Evolutionary conservation across 2,888 invertebrate genomes (phyloP), one percentile per base, ranked within the genome.

Genomic region (Eretmocerus hayati): DNA sequence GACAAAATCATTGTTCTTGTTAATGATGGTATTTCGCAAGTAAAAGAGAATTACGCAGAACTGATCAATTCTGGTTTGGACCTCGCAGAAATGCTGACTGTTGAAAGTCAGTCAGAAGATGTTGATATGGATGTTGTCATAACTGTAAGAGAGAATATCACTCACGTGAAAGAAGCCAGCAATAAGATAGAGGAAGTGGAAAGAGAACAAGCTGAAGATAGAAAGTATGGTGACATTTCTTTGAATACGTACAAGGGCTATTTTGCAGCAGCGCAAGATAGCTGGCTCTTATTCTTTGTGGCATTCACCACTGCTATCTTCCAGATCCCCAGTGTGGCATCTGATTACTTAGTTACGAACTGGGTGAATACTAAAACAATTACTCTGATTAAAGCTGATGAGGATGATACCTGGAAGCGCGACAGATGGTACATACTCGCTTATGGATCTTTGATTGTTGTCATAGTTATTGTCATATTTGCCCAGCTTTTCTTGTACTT

Each of bases 1-100:
- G 83, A 85, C 64, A 79, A 78, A 49, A 76, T 76, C 22, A 58
- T 75, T n/a, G 61, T 75, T 5, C 56, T 75, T 23, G 63, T 75
- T 46, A 71, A 82, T 76, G 83, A 74, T 3, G 18, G 73, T 69
- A 72, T 82, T 23, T 76, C 79, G 59, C 75, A 76, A 3, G 26
- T 6, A 26, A 75, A 78, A 60, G 83, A 83, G 23, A 78, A 78
- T 0, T 81, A 79, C 55, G 71, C 75, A 5, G 79, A 82, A 52
- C 62, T 82, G 11, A 67, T 76, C 42, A 72, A 71, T 13, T 76
- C 77, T 2, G 26, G 26, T 11, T 26, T 26, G 26, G 77, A 83
- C 59, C 81, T 84, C 50, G 77, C 80, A 0, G 78, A 81, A 64
- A 61, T 81, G 55, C 61, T 81, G 54, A 69, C 42, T 52, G 22